Evolutionary conservation across 2,113 vertebrate species (phyloP).

Genomic region (Paraplagusia blochii): DNA sequence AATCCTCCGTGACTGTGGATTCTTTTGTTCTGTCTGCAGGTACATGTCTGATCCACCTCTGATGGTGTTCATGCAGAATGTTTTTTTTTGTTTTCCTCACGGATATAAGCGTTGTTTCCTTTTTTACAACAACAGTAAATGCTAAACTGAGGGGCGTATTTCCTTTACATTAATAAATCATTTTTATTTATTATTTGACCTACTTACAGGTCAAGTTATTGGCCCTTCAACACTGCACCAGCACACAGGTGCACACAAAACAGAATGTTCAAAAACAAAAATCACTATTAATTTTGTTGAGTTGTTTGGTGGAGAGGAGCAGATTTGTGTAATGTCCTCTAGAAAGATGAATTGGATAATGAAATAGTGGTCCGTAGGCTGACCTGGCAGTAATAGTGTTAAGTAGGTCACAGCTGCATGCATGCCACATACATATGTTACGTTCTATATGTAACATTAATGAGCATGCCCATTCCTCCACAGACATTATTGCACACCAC

Average conservation of each 20-base stretch:
- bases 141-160: too few species aligned
- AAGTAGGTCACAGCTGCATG: conserved; percentile 49
- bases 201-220: too few species aligned
- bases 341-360: neutral
- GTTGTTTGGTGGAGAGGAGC: too few species aligned
- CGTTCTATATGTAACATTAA: conserved; percentile 49
- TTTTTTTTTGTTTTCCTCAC: conserved; percentile 1
- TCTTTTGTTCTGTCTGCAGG: conserved; percentile 3
- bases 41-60: conserved; percentile 22
- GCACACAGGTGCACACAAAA: neutral
- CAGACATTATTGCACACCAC: conserved; percentile 6
- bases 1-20: conserved; percentile 9
- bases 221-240: too few species aligned
- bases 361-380: neutral
- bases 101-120: neutral
- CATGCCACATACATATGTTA: conserved; percentile 52
- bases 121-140: too few species aligned
- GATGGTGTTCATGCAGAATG: neutral
- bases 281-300: too few species aligned
- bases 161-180: too few species aligned
- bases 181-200: too few species aligned
- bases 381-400: conserved; percentile 13
- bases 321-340: too few species aligned
- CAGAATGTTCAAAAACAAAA: neutral
- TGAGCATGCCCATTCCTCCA: conserved; percentile 10